Conservation (phyloP, 1,140 invertebrate species). For the Arctopsyche grandis region DNA sequence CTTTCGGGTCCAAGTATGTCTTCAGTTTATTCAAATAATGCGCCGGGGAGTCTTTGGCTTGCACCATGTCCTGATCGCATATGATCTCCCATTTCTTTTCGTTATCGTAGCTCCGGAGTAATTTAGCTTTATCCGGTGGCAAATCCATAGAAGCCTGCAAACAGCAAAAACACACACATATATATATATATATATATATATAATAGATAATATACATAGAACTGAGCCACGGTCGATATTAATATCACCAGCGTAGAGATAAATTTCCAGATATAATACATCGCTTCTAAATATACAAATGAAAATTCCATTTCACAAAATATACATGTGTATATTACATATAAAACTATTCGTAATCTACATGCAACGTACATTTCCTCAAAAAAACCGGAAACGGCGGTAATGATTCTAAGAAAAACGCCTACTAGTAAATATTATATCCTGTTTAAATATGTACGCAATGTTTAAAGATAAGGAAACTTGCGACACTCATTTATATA, state of each 20-base stretch:
- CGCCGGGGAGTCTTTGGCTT: conserved; percentile 94
- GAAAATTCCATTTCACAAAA: too few relatives aligned
- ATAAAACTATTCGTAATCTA: neutral
- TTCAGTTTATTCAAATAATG: conserved; percentile 94
- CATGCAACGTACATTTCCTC: neutral
- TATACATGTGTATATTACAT: too few relatives aligned
- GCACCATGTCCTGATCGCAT: conserved; percentile 98
- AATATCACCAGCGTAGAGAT: too few relatives aligned
- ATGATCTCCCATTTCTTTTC: conserved; percentile 99
- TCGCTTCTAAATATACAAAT: too few relatives aligned
- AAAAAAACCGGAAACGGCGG: neutral
- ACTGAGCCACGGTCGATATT: too few relatives aligned
- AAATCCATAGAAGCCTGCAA: conserved; percentile 96
- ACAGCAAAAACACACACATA: conserved; percentile 14
- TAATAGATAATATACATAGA: neutral
- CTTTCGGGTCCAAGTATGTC: conserved; percentile 95
- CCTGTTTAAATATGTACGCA: neutral
- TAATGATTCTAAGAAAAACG: neutral
- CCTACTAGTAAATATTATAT: neutral
- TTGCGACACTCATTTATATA: neutral
- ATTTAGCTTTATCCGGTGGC: conserved; percentile 97
- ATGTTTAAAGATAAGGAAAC: neutral
- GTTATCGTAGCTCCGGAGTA: conserved; percentile 95
- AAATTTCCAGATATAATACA: too few relatives aligned
- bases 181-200: too few relatives aligned